Evolutionary conservation across 2,797 vertebrate species (phyloP).

Genomic region (Chaetophractus vellerosus): DNA sequence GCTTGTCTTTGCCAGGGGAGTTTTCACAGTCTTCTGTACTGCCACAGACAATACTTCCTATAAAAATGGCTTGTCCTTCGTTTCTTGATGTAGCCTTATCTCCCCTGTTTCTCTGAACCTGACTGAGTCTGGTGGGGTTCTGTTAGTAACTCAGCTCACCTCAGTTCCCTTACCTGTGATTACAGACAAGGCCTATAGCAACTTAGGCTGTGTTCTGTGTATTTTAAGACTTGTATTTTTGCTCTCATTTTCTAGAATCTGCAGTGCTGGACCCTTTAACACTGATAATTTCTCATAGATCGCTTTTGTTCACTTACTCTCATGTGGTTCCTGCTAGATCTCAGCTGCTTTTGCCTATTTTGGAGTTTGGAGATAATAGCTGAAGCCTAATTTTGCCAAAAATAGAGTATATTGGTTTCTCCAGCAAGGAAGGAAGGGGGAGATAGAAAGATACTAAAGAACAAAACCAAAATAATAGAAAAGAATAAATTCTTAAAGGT

Average conservation of each 20-base stretch:
- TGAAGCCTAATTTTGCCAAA: slow-evolving; percentile 35
- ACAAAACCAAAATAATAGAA: not conserved
- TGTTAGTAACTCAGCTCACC: not conserved
- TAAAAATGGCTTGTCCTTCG: not conserved
- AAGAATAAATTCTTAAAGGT: slow-evolving; percentile 36
- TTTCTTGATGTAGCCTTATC: not conserved
- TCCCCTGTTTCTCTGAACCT: slow-evolving; percentile 19
- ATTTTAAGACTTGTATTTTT: not conserved
- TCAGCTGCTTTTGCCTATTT: not conserved
- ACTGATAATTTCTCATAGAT: slow-evolving; percentile 1
- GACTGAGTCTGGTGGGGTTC: not conserved
- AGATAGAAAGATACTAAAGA: not conserved
- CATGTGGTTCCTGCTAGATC: not conserved
- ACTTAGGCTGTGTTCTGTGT: not conserved
- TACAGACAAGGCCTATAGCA: not conserved
- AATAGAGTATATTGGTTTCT: not conserved
- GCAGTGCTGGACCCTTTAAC: not conserved
- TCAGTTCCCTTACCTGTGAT: not conserved
- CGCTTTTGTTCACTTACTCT: not conserved
- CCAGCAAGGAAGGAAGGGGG: not conserved
- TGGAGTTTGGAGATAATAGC: not conserved
- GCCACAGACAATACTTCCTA: not conserved
- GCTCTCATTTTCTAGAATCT: not conserved
- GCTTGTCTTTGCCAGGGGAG: not conserved
- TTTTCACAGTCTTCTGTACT: not conserved